Evolutionary conservation across 2,888 invertebrate species (phyloP), one percentile per base, ranked within the genome.

Genomic region (Pachydiplax longipennis): DNA sequence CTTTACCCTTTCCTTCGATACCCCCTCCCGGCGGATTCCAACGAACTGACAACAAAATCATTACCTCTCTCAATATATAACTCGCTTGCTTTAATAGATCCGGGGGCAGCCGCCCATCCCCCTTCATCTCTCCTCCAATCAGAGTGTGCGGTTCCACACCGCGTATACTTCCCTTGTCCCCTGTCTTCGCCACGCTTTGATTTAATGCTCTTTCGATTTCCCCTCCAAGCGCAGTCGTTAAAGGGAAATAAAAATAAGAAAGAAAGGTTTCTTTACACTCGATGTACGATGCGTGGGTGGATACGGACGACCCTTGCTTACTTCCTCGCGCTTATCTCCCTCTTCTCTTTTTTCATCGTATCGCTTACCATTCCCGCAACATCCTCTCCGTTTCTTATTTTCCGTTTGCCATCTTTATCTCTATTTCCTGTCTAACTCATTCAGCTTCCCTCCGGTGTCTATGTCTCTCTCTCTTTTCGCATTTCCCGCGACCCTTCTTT

Each of bases 241-340:
- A 73, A 73, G 25, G 73, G 73, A 73, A 73, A 73, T 73, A 73
- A 73, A 73, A 65, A 65, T 25, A 65, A 65, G 65, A 65, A 65
- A 61, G 31, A 73, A 73, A 73, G 73, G 73, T 73, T 73, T 31
- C 73, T 73, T 73, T 73, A 73, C 73, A 73, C 73, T 73, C 73
- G 73, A 73, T 73, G 31, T 73, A 31, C 73, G 73, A 73, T 73
- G 73, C 31, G 73, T 73, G 73, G 73, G 73, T 73, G 73, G 73
- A 73, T 73, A 73, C 13, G n/a, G 25, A n/a, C 25, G 65, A 65
- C 65, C 83, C 83, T 91, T 91, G 31, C 81, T 83, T 44, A 90
- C 91, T 35, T 91, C 90, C 53, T 44, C 44, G 44, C 44, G 44
- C 44, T 91, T 90, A 37, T 81, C 80, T 37, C 31, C 48, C 18